Base-by-base conservation (phyloP, 2,797 vertebrate genomes). In the Enteromius viviparus region DNA sequence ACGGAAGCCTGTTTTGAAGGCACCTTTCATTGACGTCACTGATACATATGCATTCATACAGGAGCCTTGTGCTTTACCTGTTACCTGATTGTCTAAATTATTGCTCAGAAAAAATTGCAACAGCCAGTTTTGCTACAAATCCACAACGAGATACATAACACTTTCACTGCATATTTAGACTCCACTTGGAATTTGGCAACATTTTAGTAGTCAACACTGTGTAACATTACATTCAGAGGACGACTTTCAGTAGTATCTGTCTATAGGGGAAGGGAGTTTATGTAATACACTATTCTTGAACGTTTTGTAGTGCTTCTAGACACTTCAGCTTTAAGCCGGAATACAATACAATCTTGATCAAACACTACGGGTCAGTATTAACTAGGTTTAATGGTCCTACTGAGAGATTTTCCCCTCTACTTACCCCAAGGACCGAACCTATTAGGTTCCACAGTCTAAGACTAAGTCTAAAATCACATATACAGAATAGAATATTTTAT, bases 41-140 rank as follows among this genome's bases (percentile, higher is more conserved):
- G n/a, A 12, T 45, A 66, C 53, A 29, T 1, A 65, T 40, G 60
- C 62, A 26, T 74, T 60, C 17, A 47, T 91, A 68, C 51, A 80
- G 49, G 23, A 70, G 47, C 17, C 69, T 66, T 93, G 93, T 95
- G 94, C 94, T 93, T 95, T 89, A 90, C 87, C 60, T 89, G 65
- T 87, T 87, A 88, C 92, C 91, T 91, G 90, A 92, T 90, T 88
- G 83, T 82, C 85, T 80, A 53, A 58, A 76, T 40, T 90, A 89
- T 84, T 90, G 86, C 88, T 86, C 80, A 70, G 21, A 40, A 10
- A 15, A 49, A 71, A 53, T 51, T 21, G 55, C 81, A 45, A 34
- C 60, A 45, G 76, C 53, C 34, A 60, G 55, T 66, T 87, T 42
- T 68, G 21, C 71, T 83, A 79, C 80, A 82, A 64, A 80, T 72